Evolutionary conservation across 2,797 vertebrate genomes (phyloP), one percentile per base, ranked within the genome.

Genomic region (Aeoliscus strigatus): DNA sequence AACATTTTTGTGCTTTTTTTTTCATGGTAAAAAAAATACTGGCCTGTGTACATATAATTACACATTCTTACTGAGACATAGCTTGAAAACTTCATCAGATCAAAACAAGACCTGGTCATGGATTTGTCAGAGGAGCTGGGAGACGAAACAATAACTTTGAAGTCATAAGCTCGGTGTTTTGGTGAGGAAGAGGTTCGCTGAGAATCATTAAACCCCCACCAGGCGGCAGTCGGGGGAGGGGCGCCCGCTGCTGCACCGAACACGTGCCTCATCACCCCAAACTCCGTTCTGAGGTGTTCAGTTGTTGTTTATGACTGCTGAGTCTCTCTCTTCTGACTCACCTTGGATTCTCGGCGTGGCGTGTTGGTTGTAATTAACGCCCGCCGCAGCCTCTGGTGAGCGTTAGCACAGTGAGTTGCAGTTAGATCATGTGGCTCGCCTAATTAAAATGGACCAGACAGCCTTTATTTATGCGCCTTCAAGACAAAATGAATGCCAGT

Each of bases 401-500:
- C n/a, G 55, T 69, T 58, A 64, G 62, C 56, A 58, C 36, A 58
- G 58, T 50, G 70, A 62, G 64, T 37, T 35, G 40, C 59, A 51
- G 45, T 58, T 39, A 36, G 69, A 73, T 79, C 75, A 72, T 60
- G 73, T 58, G 70, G 70, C 66, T 73, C 34, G 42, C 65, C 77
- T 81, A 84, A 86, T 86, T 85, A 84, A 79, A 83, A 72, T 39
- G 59, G 77, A 73, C 73, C 76, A 70, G 72, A 80, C 76, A 43
- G 56, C 59, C 71, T 81, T 82, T 81, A 77, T 83, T 79, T 74
- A 70, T 51, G 73, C 45, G 49, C 79, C 79, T 81, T 63, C 54
- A 26, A 75, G 70, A 77, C 73, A 66, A 64, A 80, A 75, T 65
- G 66, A 75, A 73, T 45, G 77, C 75, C 73, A 59, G 70, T 72